A percentile compares a stretch with the other conserved stretches of the same genome.
Evolutionary conservation across 2,888 invertebrate genomes (phyloP).

Genomic region (Apodemia duryi): DNA sequence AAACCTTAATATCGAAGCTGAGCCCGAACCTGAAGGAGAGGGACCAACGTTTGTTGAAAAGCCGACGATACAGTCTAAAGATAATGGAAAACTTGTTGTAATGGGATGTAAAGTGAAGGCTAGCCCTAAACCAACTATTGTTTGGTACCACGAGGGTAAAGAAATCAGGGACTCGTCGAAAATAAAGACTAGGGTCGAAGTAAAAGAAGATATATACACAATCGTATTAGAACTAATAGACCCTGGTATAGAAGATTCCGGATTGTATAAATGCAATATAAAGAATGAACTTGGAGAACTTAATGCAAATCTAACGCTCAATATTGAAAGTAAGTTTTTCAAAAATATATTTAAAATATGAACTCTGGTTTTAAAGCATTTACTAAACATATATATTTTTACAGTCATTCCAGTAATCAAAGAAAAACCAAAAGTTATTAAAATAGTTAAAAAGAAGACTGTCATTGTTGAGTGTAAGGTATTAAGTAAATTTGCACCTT

Average conservation of each 20-base stretch:
- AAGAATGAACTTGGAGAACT: conserved; percentile 97
- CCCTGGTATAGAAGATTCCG: conserved; percentile 97
- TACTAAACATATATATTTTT: conserved; percentile 28
- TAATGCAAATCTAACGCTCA: conserved; percentile 97
- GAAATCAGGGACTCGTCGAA: conserved; percentile 89
- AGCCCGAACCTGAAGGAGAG: conserved; percentile 94
- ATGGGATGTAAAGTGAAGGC: conserved; percentile 76
- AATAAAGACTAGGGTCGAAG: conserved; percentile 88
- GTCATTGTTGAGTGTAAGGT: conserved; percentile 96
- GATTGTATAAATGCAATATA: conserved; percentile 98
- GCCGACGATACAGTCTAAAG: conserved; percentile 90
- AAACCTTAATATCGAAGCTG: conserved; percentile 97
- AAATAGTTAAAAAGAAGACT: conserved; percentile 94
- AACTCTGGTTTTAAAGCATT: background rate
- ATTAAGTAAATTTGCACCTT: conserved; percentile 94
- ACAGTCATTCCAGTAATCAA: conserved; percentile 95
- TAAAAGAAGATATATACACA: conserved; percentile 89
- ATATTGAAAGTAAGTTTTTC: conserved; percentile 93
- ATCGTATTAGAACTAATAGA: conserved; percentile 92
- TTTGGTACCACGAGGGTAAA: conserved; percentile 75
- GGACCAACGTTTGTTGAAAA: conserved; percentile 97
- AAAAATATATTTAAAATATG: conserved; percentile 6
- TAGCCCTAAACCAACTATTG: conserved; percentile 71
- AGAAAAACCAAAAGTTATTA: conserved; percentile 94
- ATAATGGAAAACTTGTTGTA: conserved; percentile 71